phyloP scores from a whole-genome alignment of 2,888 invertebrate species.

The Leptarthrus brevirostris region DNA sequence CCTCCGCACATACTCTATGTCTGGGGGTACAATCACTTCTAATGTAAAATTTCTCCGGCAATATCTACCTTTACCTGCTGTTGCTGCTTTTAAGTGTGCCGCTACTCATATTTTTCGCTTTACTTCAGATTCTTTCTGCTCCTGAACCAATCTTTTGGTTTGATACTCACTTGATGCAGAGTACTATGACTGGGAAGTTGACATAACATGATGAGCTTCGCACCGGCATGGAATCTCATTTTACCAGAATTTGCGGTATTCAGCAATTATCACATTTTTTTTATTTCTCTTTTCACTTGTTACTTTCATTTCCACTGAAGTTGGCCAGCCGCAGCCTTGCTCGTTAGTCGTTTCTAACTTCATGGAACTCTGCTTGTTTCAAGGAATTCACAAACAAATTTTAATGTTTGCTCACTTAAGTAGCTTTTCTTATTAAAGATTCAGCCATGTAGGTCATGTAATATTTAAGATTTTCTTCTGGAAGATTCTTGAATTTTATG shows the following conservation, averaged over 20 bases:
- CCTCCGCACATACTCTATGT: not conserved
- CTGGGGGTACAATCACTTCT: not conserved
- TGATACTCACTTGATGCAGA: not conserved
- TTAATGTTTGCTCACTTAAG: slow-evolving; percentile 32
- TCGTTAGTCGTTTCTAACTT: not conserved
- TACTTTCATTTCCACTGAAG: slow-evolving; percentile 30
- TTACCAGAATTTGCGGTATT: slow-evolving; percentile 4
- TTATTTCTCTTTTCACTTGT: slow-evolving; percentile 37
- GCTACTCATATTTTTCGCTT: slow-evolving; percentile 2
- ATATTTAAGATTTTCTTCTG: slow-evolving; percentile 7
- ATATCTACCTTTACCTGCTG: not conserved
- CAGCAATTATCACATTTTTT: slow-evolving; percentile 26
- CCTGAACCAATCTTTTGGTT: not conserved
- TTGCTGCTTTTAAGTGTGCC: not conserved
- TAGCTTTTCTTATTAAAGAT: slow-evolving; percentile 33
- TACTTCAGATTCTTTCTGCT: not conserved
- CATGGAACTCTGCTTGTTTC: not conserved
- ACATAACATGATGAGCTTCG: not conserved
- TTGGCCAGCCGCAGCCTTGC: too few species aligned
- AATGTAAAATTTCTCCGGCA: not conserved
- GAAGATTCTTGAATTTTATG: too few species aligned
- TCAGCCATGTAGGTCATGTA: slow-evolving; percentile 38
- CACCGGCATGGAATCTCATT: slow-evolving; percentile 17
- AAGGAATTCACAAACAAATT: not conserved
- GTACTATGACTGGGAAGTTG: not conserved